Conservation (phyloP, 2,888 invertebrate species). For the Dexiosoma caninum region DNA sequence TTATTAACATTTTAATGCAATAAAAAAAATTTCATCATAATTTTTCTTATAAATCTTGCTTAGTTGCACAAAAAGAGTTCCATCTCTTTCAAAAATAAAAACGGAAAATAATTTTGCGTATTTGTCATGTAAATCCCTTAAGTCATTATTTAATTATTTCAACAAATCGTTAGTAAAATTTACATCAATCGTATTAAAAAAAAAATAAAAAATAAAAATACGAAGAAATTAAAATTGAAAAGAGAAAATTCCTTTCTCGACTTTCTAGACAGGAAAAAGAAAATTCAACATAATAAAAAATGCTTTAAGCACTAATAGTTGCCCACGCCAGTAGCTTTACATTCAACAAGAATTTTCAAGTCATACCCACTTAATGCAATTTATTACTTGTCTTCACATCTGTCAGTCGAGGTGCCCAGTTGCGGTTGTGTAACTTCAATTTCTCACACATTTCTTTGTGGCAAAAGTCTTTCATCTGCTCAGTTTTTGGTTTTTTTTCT, state of each 20-base stretch:
- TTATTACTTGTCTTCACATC: conserved; percentile 22
- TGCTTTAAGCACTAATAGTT: no score
- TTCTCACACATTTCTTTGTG: conserved; percentile 48
- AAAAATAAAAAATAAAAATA: no score
- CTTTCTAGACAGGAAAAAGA: conserved; percentile 11
- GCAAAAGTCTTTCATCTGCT: background rate
- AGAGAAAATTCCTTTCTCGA: background rate
- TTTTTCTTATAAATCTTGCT: background rate
- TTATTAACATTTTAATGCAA: background rate
- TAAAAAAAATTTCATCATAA: background rate
- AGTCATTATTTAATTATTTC: background rate
- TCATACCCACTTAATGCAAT: conserved; percentile 22
- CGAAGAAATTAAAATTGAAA: background rate
- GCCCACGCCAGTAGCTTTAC: no score
- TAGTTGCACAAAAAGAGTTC: background rate
- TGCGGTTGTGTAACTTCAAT: conserved; percentile 43
- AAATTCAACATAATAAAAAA: no score
- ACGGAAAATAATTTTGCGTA: background rate
- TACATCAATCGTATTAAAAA: background rate
- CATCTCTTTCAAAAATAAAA: background rate
- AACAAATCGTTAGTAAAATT: background rate
- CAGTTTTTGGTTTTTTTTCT: background rate
- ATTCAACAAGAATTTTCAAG: no score
- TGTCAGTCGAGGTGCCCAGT: conserved; percentile 9
- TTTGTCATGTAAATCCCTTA: background rate